A percentile compares a stretch with the other conserved stretches of the same genome.
Conservation (phyloP, 2,888 invertebrate species). For the Drosophila imparisetae region DNA sequence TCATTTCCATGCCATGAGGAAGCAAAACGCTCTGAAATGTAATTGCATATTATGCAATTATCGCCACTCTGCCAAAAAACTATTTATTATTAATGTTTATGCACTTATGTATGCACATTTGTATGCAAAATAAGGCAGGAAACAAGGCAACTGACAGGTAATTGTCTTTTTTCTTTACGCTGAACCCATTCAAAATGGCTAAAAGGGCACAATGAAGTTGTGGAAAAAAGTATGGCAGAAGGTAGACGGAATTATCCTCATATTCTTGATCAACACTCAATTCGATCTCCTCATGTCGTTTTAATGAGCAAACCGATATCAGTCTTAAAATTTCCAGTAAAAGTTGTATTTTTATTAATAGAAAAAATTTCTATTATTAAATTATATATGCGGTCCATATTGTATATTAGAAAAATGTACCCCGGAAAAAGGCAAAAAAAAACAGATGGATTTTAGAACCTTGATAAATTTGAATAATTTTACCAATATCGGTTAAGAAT, state of each 20-base stretch:
- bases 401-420: background rate
- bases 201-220: background rate
- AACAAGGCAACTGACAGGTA: constrained; percentile 9
- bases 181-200: background rate
- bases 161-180: constrained; percentile 20
- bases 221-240: background rate
- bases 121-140: constrained; percentile 21
- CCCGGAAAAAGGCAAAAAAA: background rate
- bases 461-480: background rate
- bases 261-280: background rate
- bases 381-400: background rate
- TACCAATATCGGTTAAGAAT: background rate
- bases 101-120: background rate
- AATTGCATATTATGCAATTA: constrained; percentile 18
- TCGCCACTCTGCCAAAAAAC: constrained; percentile 23
- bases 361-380: background rate
- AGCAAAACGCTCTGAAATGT: constrained; percentile 26
- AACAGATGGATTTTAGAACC: background rate
- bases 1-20: constrained; percentile 45
- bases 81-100: constrained; percentile 3
- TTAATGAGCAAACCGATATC: background rate
- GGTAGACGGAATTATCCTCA: background rate
- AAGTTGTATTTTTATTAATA: background rate
- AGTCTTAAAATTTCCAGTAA: background rate
- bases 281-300: background rate